Evolutionary conservation across 2,888 invertebrate genomes (phyloP), one percentile per base, ranked within the genome.

Genomic region (Lasioglossum malachurum): DNA sequence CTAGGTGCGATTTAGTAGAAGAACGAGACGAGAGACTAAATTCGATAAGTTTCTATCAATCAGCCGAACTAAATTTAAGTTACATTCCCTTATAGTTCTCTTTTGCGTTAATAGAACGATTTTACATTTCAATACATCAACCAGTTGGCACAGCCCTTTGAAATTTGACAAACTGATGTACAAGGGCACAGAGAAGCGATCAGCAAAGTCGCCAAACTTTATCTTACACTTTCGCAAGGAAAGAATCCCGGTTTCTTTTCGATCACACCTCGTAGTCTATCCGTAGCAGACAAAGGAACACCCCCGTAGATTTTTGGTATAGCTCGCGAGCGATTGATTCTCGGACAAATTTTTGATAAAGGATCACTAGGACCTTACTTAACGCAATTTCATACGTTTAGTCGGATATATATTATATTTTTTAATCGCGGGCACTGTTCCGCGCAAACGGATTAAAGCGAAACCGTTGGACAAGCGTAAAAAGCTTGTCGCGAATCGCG

Each of bases 351-450:
- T 19, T 53, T 19, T 27, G 12, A 53, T 38, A 7, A 85, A 73
- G 38, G 57, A 67, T 73, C 64, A 46, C 16, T 72, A 53, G 38
- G 60, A 75, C 57, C n/a, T 73, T 64, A 41, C 31, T 41, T 38
- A 57, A 53, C 31, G 46, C 14, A 64, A 74, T 27, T 69, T 72
- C 31, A 41, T 46, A 19, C 46, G 60, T 73, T 73, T 69, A 67
- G 38, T 49, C 41, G 53, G 31, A 19, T 69, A n/a, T 46, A 49
- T 71, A 71, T 71, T 64, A 64, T 64, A 64, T 64, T 64, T 72
- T 57, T 78, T 38, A 69, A 46, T 19, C 71, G 41, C 53, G 71
- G 71, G 27, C n/a, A 23, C 27, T 14, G 46, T 38, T 75, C 31
- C 60, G 38, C 27, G 49, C 14, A 12, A 35, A 14, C 31, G 19